Base-by-base conservation (phyloP, 2,888 invertebrate genomes). In the Agriopis marginaria region DNA sequence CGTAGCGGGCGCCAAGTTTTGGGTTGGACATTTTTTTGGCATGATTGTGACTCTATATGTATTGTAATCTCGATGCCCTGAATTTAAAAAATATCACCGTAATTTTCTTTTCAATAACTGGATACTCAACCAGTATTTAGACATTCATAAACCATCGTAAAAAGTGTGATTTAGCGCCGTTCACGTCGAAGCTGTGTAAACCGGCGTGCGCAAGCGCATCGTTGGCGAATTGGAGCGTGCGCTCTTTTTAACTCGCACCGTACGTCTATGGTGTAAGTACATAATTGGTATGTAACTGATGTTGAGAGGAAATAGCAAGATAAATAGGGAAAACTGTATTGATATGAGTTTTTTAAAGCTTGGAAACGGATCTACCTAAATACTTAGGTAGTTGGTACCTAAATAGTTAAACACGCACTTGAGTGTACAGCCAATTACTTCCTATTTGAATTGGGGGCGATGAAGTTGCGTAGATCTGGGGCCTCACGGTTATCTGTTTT, bases 141-240 rank as follows among this genome's bases (percentile, higher is more conserved):
- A 59, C 55, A 61, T 62, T 56, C 51, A 58, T 66, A 61, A 61
- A 54, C 51, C n/a, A 61, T 50, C 14, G 17, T 49, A 54, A 66
- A 56, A 14, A 50, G 32, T 59, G 59, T 65, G 58, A 59, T 65
- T 65, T 45, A 65, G 58, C 42, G 58, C 40, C 60, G 49, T 32
- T 45, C 14, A 32, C 42, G 42, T 42, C 9, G 42, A 9, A 47
- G 45, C 47, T 56, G 42, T 7, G 51, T 51, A 23, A 32, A n/a
- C 32, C 12, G 64, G 66, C 62, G 68, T 64, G 70, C 72, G 70
- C 70, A 63, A 44, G 58, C 58, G 54, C 49, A 44, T 12, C 67
- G 32, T 9, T 3, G 11, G 55, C 12, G 72, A 75, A 75, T 53
- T 72, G 54, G 75, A 74, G 75, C 75, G 74, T 75, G 74, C 67